Percentiles rank a stretch among this genome's conserved stretches.
Conservation (phyloP, 2,113 vertebrate species). For the Pionites leucogaster region DNA sequence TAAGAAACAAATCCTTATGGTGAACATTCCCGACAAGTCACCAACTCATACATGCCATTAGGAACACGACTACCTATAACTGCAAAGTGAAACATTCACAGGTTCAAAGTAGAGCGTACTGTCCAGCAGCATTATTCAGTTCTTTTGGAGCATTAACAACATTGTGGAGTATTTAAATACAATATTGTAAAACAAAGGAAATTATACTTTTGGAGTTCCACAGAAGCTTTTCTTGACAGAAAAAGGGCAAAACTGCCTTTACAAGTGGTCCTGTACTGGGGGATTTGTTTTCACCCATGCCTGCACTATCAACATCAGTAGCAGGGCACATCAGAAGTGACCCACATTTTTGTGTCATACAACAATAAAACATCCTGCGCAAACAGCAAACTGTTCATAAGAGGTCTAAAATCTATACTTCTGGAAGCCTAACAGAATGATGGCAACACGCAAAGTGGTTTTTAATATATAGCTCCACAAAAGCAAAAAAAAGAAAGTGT, state of each 20-base stretch:
- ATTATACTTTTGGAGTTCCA: constrained; percentile 19
- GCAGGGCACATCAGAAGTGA: neutral
- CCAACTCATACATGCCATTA: neutral
- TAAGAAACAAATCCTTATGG: constrained; percentile 33
- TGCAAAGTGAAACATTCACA: constrained; percentile 41
- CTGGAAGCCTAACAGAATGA: neutral
- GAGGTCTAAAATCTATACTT: neutral
- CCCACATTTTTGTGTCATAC: neutral
- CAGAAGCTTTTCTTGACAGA: constrained; percentile 13
- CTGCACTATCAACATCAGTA: neutral
- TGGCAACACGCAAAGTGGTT: neutral
- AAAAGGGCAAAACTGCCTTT: constrained; percentile 10
- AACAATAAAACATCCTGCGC: neutral
- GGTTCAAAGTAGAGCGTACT: constrained; percentile 31
- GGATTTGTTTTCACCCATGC: neutral
- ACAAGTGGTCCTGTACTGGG: neutral
- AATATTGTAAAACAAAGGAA: constrained; percentile 10
- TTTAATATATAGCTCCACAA: neutral
- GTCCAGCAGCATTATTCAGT: constrained; percentile 56
- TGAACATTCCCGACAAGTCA: constrained; percentile 40
- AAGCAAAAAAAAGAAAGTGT: neutral
- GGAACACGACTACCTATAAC: neutral
- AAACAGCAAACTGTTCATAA: neutral
- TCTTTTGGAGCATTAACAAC: neutral
- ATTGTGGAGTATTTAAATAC: constrained; percentile 30